Evolutionary conservation across 1,140 invertebrate genomes (phyloP).

Genomic region (Caligus rogercresseyi): DNA sequence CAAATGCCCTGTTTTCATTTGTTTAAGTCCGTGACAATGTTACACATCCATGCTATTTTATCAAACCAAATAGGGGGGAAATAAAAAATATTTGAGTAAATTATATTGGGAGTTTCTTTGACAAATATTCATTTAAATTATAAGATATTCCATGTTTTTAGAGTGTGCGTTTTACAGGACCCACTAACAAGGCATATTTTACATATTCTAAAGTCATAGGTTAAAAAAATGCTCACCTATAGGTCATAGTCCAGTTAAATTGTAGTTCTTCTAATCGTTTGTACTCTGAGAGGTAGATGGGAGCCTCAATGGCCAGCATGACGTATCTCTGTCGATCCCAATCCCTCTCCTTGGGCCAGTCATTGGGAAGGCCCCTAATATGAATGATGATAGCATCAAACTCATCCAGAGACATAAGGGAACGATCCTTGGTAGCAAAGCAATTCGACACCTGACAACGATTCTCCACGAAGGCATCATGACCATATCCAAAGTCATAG

Average conservation of each 20-base stretch:
- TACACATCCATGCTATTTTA: too few species aligned
- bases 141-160: too few species aligned
- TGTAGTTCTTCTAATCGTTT: neutral
- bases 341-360: neutral
- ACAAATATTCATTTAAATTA: too few species aligned
- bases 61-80: too few species aligned
- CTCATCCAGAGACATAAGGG: slow-evolving; percentile 5
- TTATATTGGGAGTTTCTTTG: too few species aligned
- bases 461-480: slow-evolving; percentile 12
- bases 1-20: too few species aligned
- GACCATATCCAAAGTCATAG: slow-evolving; percentile 16
- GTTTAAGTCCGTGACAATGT: too few species aligned
- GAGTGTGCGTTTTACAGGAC: too few species aligned
- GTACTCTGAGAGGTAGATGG: slow-evolving; percentile 12
- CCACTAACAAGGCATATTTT: too few species aligned
- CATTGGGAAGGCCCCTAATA: slow-evolving; percentile 15
- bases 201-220: too few species aligned
- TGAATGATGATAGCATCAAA: slow-evolving; percentile 17
- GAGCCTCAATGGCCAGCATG: slow-evolving; percentile 15
- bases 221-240: too few species aligned
- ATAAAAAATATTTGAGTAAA: too few species aligned
- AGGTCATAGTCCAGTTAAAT: slow-evolving; percentile 44
- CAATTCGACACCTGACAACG: slow-evolving; percentile 1
- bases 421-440: slow-evolving; percentile 11
- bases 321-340: slow-evolving; percentile 2